A percentile compares a stretch with the other conserved stretches of the same genome.
These are phyloP conservation scores for Tokudaia tokunoshimensis DNA, from an alignment of 2,797 vertebrate genomes.

Conservation along the genomic window DNA sequence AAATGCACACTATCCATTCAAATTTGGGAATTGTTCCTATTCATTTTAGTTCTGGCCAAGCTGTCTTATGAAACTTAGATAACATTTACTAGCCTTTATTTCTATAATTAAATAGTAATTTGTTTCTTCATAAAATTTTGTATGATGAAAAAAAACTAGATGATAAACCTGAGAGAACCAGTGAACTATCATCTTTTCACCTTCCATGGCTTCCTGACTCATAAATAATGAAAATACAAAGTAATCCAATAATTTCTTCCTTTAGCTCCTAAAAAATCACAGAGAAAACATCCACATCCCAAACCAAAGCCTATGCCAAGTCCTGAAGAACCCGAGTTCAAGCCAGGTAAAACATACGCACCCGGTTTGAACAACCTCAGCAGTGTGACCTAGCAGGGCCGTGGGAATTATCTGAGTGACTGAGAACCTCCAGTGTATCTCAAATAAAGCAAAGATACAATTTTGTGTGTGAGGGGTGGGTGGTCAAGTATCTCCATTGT, in stretches of 20 bases:
- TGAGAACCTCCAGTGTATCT: not conserved
- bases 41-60: not conserved
- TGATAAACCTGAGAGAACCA: not conserved
- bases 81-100: slow-evolving; percentile 11
- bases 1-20: not conserved
- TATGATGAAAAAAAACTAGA: slow-evolving; percentile 20
- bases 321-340: slow-evolving; percentile 81
- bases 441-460: not conserved
- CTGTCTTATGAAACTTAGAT: not conserved
- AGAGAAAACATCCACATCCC: slow-evolving; percentile 33
- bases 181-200: not conserved
- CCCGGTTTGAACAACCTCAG: slow-evolving; percentile 37
- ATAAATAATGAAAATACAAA: not conserved
- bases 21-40: slow-evolving; percentile 28
- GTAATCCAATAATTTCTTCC: slow-evolving; percentile 71
- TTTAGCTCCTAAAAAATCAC: slow-evolving; percentile 72
- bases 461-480: not conserved
- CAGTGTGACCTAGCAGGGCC: not conserved
- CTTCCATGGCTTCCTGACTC: not conserved
- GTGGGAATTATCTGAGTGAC: not conserved
- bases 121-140: slow-evolving; percentile 58
- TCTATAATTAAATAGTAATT: slow-evolving; percentile 41
- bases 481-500: not conserved
- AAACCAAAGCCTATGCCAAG: slow-evolving; percentile 75
- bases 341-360: slow-evolving; percentile 82